Evolutionary conservation across 2,888 invertebrate species (phyloP).

Genomic region (Acleris holmiana): DNA sequence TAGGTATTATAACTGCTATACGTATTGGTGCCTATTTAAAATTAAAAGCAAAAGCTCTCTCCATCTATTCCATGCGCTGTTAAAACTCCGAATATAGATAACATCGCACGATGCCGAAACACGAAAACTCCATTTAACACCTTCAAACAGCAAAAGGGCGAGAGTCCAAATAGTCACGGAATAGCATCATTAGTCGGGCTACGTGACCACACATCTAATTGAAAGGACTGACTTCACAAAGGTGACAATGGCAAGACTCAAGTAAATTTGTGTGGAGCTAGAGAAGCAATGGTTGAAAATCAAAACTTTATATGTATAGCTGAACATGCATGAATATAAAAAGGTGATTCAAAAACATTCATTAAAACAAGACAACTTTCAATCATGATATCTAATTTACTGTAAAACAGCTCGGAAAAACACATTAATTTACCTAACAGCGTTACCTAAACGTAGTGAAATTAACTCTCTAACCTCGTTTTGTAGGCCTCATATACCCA

Average conservation of each 20-base stretch:
- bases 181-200: slow-evolving; percentile 65
- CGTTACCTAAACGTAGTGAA: too few species aligned
- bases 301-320: neutral
- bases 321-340: too few species aligned
- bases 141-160: slow-evolving; percentile 57
- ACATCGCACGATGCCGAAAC: slow-evolving; percentile 59
- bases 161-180: slow-evolving; percentile 64
- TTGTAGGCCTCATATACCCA: neutral
- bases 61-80: slow-evolving; percentile 40
- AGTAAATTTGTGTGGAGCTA: slow-evolving; percentile 6
- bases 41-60: slow-evolving; percentile 45
- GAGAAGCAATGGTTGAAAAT: neutral
- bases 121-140: slow-evolving; percentile 75
- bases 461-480: too few species aligned
- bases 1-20: too few species aligned
- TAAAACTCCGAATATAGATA: slow-evolving; percentile 52
- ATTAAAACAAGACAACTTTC: too few species aligned
- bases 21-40: slow-evolving; percentile 44
- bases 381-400: too few species aligned
- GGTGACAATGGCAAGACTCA: slow-evolving; percentile 26
- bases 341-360: too few species aligned
- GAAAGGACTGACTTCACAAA: slow-evolving; percentile 41
- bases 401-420: too few species aligned
- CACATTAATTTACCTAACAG: too few species aligned
- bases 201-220: slow-evolving; percentile 63